Evolutionary conservation across 2,797 vertebrate species (phyloP).

Genomic region (Parauchenoglanis punctatus): DNA sequence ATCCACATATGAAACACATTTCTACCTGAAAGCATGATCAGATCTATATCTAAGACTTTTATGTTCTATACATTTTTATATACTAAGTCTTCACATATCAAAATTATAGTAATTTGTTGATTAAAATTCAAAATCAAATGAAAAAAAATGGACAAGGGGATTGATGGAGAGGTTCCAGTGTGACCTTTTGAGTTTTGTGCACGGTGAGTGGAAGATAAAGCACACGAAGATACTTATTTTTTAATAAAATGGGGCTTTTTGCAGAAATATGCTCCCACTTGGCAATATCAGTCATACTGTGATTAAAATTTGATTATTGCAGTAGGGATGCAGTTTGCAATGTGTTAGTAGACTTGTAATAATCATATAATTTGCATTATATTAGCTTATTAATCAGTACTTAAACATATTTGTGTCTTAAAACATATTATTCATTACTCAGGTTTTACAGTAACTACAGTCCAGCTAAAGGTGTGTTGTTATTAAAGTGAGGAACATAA

Average conservation of each 20-base stretch:
- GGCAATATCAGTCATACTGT: neutral
- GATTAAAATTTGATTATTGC: neutral
- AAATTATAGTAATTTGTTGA: neutral
- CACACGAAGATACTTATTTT: neutral
- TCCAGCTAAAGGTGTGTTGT: neutral
- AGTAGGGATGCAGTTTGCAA: neutral
- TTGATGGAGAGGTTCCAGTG: neutral
- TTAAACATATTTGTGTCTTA: neutral
- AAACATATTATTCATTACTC: neutral
- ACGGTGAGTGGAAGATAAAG: neutral
- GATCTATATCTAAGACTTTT: neutral
- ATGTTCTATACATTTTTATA: neutral
- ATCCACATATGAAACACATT: neutral
- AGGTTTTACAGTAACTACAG: neutral
- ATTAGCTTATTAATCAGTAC: neutral
- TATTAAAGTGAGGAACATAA: neutral
- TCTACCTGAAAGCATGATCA: neutral
- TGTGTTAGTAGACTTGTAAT: neutral
- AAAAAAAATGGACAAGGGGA: neutral
- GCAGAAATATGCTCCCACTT: neutral
- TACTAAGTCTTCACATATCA: neutral
- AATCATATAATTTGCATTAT: neutral
- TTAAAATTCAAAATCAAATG: neutral
- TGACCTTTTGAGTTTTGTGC: neutral
- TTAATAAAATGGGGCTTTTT: neutral